These are phyloP conservation scores for Herpailurus yagouaroundi DNA, from an alignment of 2,113 vertebrate genomes.

Conservation along the genomic window DNA sequence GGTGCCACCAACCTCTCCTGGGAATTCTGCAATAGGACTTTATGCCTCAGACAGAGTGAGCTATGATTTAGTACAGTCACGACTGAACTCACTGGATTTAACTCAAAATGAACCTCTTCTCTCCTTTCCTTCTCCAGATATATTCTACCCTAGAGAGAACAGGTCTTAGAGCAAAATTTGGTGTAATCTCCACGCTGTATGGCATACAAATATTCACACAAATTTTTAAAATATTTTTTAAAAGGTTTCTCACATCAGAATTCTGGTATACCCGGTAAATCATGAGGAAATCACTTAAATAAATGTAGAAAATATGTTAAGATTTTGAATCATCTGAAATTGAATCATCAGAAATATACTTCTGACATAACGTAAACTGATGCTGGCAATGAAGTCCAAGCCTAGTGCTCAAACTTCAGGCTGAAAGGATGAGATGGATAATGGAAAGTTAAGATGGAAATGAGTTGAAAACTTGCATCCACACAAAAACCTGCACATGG, in stretches of 20 bases:
- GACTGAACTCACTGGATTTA: not conserved
- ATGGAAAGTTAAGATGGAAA: not conserved
- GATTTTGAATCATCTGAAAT: slow-evolving; percentile 13
- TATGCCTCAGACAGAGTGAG: not conserved
- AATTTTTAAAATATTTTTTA: not conserved
- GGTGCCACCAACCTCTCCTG: not conserved
- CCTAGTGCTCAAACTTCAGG: not conserved
- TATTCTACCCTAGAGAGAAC: not conserved
- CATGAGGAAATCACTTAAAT: not conserved
- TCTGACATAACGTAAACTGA: not conserved
- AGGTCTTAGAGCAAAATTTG: not conserved
- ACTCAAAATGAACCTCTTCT: not conserved
- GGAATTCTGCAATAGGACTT: not conserved
- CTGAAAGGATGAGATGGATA: not conserved
- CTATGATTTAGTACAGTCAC: not conserved
- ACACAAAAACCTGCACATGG: not conserved
- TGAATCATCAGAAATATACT: not conserved
- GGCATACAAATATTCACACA: not conserved
- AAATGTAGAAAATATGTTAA: not conserved
- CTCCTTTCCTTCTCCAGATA: not conserved
- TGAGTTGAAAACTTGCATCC: not conserved
- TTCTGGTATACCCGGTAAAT: not conserved
- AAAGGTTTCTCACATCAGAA: not conserved
- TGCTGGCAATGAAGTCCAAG: not conserved
- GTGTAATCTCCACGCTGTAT: not conserved